These are phyloP conservation scores for Noctua janthe DNA, from an alignment of 2,888 invertebrate species.

Conservation along the genomic window DNA sequence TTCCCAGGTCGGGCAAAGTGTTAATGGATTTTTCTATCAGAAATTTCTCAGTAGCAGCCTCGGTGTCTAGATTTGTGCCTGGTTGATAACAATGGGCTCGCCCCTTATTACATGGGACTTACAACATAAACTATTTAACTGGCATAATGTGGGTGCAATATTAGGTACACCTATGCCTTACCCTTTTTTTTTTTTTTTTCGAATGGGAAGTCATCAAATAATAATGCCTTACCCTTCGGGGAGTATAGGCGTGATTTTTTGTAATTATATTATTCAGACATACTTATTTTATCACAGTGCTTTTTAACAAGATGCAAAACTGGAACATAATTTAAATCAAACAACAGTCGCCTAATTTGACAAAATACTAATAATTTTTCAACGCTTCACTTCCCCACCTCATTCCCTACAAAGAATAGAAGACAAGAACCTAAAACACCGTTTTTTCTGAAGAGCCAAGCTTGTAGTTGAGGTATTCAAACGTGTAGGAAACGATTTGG, in stretches of 20 bases:
- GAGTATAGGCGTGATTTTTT: neutral
- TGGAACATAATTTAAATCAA: neutral
- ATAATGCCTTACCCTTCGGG: neutral
- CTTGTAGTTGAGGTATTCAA: conserved; percentile 39
- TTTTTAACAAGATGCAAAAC: neutral
- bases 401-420: conserved; percentile 3
- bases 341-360: neutral
- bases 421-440: conserved; percentile 33
- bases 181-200: neutral
- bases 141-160: no score
- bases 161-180: no score
- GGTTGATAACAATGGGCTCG: no score
- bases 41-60: no score
- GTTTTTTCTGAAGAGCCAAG: conserved; percentile 6
- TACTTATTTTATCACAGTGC: neutral
- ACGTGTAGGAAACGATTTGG: conserved; percentile 73
- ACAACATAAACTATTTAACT: no score
- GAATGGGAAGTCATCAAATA: no score
- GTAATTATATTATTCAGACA: neutral
- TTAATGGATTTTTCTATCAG: no score
- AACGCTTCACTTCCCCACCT: conserved; percentile 1
- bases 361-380: conserved; percentile 12
- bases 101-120: no score
- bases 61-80: no score
- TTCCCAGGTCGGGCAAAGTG: no score